Base-by-base conservation (phyloP, 2,113 vertebrate species). In the Anhinga rufa region DNA sequence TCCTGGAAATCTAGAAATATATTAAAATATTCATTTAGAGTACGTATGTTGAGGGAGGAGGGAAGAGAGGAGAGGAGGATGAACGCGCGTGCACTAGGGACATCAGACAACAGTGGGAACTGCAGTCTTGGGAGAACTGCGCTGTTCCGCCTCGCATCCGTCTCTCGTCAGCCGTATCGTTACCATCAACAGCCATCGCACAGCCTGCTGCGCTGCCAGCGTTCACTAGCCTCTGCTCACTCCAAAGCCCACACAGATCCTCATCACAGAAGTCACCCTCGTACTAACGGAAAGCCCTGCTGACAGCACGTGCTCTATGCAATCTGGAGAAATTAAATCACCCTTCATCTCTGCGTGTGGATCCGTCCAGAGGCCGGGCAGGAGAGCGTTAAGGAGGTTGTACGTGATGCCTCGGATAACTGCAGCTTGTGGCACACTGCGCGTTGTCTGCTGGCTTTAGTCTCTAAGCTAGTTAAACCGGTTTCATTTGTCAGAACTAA, bases 401-500 rank as follows among this genome's bases (percentile, higher is more conserved):
- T 6, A 29, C 0, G 4, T 8, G 84, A 9, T 17, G 87, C 60
- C 31, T 46, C 4, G 32, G 72, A 6, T 62, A 72, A 42, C 17
- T 54, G 71, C 90, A 61, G 83, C 82, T 46, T 7, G n/a, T 42
- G 55, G 80, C 93, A 86, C 49, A 0, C 65, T 2, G 26, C 4
- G 9, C 52, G 60, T 6, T 54, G 70, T 51, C 92, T 83, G 79
- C 79, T 66, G 86, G 44, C 89, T 76, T 69, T 38, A 31, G 42
- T 46, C 69, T 72, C 88, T 19, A 52, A 61, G 83, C 89, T 62
- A 49, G 65, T 66, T 92, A 76, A 88, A 69, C 71, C 8, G 57
- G 40, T 82, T 89, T 64, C 88, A 31, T 79, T 84, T 92, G 77
- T 93, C 88, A 92, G 86, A 44, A 93, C 82, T 91, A 84, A 96